Evolutionary conservation across 1,140 invertebrate species (phyloP), one percentile per base, ranked within the genome.

Genomic region (Magallana angulata): DNA sequence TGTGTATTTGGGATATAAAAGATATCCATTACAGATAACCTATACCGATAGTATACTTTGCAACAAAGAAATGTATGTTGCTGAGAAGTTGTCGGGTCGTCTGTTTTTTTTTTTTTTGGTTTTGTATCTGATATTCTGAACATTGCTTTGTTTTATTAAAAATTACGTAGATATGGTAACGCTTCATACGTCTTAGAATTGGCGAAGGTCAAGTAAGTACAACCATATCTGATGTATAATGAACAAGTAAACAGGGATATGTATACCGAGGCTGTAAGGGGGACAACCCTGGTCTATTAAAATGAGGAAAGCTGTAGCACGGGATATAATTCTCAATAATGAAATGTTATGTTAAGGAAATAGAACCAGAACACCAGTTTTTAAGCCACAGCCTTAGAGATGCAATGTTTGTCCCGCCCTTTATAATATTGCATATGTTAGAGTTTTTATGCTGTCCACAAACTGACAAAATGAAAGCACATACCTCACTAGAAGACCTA

Each of bases 81-180:
- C 60, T 64, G 1, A 64, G 12, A 64, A 18, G 18, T n/a, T 64
- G 4, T 64, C 60, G 14, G 5, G 1, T 18, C 18, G 7, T 14
- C 16, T 64, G 60, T 18, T 64, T n/a, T n/a, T n/a, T n/a, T n/a
- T n/a, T n/a, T n/a, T n/a, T 64, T 64, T 64, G 60, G 60, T 64
- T 64, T 18, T 64, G 18, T 64, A 18, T 64, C 1, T 64, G 60
- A 64, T 8, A 64, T 64, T 7, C 1, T 64, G 60, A 18, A 64
- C 60, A 18, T 4, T 64, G 60, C 60, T 1, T n/a, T 64, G 60
- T n/a, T n/a, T 64, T 0, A 64, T 64, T 18, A 64, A n/a, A 64
- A 64, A 18, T n/a, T n/a, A n/a, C 12, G 16, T 6, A 64, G 60
- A 64, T 64, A 64, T n/a, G 8, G 18, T 0, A 18, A 64, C 16